Conservation (phyloP, 30 jellyfish, hydroid and myxozoan species). For the Morbakka virulenta region DNA sequence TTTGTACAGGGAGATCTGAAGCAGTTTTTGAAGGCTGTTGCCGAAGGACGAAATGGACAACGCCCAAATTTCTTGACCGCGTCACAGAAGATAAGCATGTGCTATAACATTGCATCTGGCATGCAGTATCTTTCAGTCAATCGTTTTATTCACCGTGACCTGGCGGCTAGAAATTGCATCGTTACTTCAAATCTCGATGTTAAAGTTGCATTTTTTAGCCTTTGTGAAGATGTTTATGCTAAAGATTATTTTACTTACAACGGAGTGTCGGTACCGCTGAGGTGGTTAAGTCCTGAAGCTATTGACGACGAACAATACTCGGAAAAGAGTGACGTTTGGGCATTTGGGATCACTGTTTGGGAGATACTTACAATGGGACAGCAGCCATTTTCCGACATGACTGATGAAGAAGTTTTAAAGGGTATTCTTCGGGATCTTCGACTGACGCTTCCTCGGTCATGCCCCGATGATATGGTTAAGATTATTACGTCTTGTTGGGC, state of each 20-base stretch:
- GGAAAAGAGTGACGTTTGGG: constrained; percentile 98
- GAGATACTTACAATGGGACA: constrained; percentile 64
- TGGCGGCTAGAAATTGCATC: constrained; percentile 93
- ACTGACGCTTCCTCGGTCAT: constrained; percentile 28
- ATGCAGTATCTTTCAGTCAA: constrained; percentile 78
- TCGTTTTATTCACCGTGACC: constrained; percentile 88
- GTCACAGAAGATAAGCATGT: constrained; percentile 33
- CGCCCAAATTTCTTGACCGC: constrained; percentile 11
- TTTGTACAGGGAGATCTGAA: constrained; percentile 89
- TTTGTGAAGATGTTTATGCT: constrained; percentile 71
- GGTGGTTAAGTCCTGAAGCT: constrained; percentile 97
- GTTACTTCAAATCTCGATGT: constrained; percentile 63
- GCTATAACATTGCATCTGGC: constrained; percentile 75
- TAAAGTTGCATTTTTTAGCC: constrained; percentile 86
- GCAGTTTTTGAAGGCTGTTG: constrained; percentile 19
- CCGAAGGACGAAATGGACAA: not conserved
- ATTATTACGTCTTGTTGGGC: constrained; percentile 72
- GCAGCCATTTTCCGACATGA: constrained; percentile 66
- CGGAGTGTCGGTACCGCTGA: constrained; percentile 75
- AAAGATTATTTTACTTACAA: constrained; percentile 62
- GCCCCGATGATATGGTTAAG: constrained; percentile 49
- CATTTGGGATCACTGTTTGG: constrained; percentile 90
- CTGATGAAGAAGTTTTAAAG: constrained; percentile 66
- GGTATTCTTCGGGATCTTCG: constrained; percentile 40
- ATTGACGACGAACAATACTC: constrained; percentile 60